A percentile compares a stretch with the other conserved stretches of the same genome.
These are phyloP conservation scores for Cinclus mexicanus DNA, from an alignment of 2,113 vertebrate species.

Conservation along the genomic window DNA sequence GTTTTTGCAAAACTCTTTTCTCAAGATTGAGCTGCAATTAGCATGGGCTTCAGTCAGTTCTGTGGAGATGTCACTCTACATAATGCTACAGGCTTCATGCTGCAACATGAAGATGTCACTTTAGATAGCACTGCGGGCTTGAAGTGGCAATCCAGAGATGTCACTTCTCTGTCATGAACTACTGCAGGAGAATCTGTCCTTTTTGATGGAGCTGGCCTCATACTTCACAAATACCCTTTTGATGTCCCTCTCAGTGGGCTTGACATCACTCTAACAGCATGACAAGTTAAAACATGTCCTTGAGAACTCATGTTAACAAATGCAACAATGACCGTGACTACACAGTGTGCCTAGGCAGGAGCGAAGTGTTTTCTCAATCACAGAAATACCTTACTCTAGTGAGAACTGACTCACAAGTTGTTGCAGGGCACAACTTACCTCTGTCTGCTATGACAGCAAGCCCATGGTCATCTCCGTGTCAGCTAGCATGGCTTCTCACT, in stretches of 20 bases:
- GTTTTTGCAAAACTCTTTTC: constrained; percentile 17
- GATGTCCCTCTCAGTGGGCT: constrained; percentile 24
- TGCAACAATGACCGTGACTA: background rate
- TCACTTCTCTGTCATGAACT: constrained; percentile 17
- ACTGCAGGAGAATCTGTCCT: constrained; percentile 16
- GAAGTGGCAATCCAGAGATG: constrained; percentile 31
- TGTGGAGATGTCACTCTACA: constrained; percentile 26
- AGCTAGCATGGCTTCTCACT: background rate
- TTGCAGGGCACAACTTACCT: background rate
- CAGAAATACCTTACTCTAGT: background rate
- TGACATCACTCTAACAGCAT: constrained; percentile 16
- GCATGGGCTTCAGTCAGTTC: constrained; percentile 8
- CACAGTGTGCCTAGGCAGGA: background rate
- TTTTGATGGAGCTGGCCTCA: constrained; percentile 28
- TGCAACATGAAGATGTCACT: constrained; percentile 47
- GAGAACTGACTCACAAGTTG: constrained; percentile 22
- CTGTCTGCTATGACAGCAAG: background rate
- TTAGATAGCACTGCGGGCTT: background rate
- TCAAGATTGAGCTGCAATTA: constrained; percentile 8
- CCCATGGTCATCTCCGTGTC: background rate
- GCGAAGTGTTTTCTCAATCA: constrained; percentile 16
- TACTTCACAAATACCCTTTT: background rate
- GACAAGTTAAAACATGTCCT: constrained; percentile 55
- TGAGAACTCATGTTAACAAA: constrained; percentile 43
- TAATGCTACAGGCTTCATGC: background rate